Conservation (phyloP, 2,888 invertebrate genomes). For the Ceraclea dissimilis region DNA sequence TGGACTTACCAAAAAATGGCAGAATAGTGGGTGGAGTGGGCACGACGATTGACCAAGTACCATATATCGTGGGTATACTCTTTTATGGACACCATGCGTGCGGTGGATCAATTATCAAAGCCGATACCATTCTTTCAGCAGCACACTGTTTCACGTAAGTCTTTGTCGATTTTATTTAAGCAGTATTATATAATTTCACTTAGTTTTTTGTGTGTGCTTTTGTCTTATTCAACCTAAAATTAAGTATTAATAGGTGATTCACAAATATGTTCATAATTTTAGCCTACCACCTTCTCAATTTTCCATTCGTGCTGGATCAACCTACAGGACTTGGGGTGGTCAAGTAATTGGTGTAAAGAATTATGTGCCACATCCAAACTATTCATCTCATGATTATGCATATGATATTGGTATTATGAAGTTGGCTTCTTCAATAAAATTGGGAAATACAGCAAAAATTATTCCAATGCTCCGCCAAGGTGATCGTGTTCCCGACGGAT, state of each 20-base stretch:
- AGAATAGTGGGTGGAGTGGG: slow-evolving; percentile 36
- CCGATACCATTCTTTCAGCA: slow-evolving; percentile 36
- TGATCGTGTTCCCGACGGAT: slow-evolving; percentile 32
- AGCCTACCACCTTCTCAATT: neutral
- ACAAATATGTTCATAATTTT: too few relatives aligned
- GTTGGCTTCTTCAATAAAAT: slow-evolving; percentile 26
- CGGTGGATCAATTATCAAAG: slow-evolving; percentile 37
- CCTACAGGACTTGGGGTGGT: slow-evolving; percentile 35
- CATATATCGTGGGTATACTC: slow-evolving; percentile 40
- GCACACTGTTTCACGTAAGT: slow-evolving; percentile 35
- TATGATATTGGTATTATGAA: slow-evolving; percentile 39
- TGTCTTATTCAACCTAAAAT: too few relatives aligned
- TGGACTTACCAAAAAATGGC: neutral
- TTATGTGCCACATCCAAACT: slow-evolving; percentile 34
- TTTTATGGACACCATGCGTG: slow-evolving; percentile 32
- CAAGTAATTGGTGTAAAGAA: slow-evolving; percentile 32
- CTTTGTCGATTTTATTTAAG: too few relatives aligned
- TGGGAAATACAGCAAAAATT: slow-evolving; percentile 29
- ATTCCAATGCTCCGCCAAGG: slow-evolving; percentile 31
- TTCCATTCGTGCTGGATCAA: slow-evolving; percentile 26
- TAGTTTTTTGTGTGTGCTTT: too few relatives aligned
- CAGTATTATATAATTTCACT: too few relatives aligned
- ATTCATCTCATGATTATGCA: slow-evolving; percentile 36
- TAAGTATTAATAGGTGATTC: too few relatives aligned
- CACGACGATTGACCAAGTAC: slow-evolving; percentile 38